These are phyloP conservation scores for Rhopalosiphum maidis DNA, from an alignment of 1,140 invertebrate species.

Conservation along the genomic window DNA sequence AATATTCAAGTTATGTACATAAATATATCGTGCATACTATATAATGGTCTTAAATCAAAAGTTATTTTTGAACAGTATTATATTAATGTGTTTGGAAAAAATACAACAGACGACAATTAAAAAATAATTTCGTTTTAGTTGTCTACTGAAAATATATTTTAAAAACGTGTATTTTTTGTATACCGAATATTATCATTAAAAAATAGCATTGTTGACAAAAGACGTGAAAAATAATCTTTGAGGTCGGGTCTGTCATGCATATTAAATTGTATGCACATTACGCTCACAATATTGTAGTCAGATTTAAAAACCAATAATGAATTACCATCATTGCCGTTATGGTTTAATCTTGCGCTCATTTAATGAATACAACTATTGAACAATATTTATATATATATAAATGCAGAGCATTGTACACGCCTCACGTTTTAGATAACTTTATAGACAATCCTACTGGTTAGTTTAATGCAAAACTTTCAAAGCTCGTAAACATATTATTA, in stretches of 20 bases:
- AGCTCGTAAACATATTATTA: background rate
- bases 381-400: background rate
- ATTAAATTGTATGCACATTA: background rate
- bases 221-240: background rate
- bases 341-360: background rate
- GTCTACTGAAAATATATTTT: background rate
- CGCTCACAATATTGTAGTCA: background rate
- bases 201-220: background rate
- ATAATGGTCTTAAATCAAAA: background rate
- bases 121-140: background rate
- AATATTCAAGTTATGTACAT: background rate
- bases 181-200: background rate
- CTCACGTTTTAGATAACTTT: background rate
- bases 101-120: background rate
- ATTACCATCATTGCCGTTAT: background rate
- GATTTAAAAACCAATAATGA: background rate
- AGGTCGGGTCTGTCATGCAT: background rate
- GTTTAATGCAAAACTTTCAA: background rate
- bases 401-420: too few species aligned
- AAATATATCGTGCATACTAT: background rate
- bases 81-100: background rate
- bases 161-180: background rate
- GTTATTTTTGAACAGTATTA: background rate
- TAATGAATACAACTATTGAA: background rate
- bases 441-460: background rate